Evolutionary conservation across 1,140 invertebrate genomes (phyloP), one percentile per base, ranked within the genome.

Genomic region (Drosophila sp.): DNA sequence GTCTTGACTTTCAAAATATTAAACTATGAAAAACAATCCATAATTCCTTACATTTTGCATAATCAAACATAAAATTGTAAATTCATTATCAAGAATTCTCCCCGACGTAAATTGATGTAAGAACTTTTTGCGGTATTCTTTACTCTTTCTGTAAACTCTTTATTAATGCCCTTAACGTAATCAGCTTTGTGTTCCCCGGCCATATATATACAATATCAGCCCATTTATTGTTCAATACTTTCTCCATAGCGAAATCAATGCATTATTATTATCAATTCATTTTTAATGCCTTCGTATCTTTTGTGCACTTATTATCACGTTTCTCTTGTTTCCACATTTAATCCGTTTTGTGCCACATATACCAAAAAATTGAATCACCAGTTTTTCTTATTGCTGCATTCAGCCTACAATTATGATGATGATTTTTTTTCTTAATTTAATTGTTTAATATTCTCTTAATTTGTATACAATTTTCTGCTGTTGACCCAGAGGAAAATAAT

Each of bases 401-500:
- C 62, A 54, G 68, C 35, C 56, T 56, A 35, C 66, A 76, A 76
- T 76, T 76, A 76, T 76, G 4, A 50, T 63, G 29, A 44, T 47
- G 5, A n/a, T 11, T 27, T 50, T 68, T 55, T 60, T 66, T 57
- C 74, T 71, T 62, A 61, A 76, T 78, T 80, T 78, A 89, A 87
- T 84, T 80, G 84, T 80, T 80, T 89, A 71, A 87, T 80, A 75
- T 87, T 56, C 76, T 66, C 80, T 89, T 83, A 76, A 89, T 80
- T 61, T 83, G 35, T 70, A 47, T 60, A 44, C 60, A 40, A 33
- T 38, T 27, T 29, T 30, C 56, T 50, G 33, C 69, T 70, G 70
- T 73, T 89, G 76, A 87, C 79, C 76, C 67, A 60, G 4, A 50
- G 25, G 23, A 25, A 50, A 50, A 50, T 25, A 10, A 25, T 25